These are phyloP conservation scores for Sorex araneus DNA, from an alignment of 2,113 vertebrate species.

Conservation along the genomic window DNA sequence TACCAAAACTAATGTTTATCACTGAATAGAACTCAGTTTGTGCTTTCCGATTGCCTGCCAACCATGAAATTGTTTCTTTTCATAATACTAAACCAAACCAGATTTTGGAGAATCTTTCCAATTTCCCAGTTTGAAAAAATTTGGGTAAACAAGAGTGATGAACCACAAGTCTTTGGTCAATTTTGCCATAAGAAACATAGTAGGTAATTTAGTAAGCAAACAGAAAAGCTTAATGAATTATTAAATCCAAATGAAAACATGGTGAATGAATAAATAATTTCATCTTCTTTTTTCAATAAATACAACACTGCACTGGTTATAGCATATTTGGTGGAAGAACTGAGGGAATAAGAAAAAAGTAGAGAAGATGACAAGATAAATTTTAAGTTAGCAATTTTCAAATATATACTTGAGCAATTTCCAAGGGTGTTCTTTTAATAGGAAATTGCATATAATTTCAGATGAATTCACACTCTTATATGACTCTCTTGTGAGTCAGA, in stretches of 20 bases:
- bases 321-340: too few relatives aligned
- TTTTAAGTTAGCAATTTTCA: conserved; percentile 51
- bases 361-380: not conserved
- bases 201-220: conserved; percentile 42
- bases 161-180: not conserved
- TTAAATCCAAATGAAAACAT: not conserved
- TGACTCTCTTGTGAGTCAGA: not conserved
- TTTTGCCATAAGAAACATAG: conserved; percentile 14
- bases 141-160: not conserved
- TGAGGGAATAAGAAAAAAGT: not conserved
- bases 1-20: conserved; percentile 16
- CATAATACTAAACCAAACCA: not conserved
- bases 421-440: not conserved
- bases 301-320: not conserved
- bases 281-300: not conserved
- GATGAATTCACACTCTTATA: not conserved
- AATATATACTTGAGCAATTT: conserved; percentile 35
- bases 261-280: conserved; percentile 23
- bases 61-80: not conserved
- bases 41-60: not conserved
- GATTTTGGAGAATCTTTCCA: not conserved
- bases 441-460: conserved; percentile 43
- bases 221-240: not conserved
- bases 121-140: conserved; percentile 35
- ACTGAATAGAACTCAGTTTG: not conserved